Evolutionary conservation across 2,113 vertebrate species (phyloP).

Genomic region (Tachysurus vachellii): DNA sequence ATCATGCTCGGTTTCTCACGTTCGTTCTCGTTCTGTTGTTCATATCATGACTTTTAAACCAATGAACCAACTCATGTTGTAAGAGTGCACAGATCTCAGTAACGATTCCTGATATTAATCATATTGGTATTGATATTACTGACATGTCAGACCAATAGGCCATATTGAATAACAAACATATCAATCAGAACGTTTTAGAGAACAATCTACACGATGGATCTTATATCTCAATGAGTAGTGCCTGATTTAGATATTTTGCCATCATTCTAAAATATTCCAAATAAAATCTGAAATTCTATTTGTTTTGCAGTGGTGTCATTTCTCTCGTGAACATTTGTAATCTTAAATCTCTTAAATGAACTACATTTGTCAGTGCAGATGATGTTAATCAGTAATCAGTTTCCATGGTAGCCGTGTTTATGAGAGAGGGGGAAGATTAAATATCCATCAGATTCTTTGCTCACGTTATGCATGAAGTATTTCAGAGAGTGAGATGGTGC

Average conservation of each 20-base stretch:
- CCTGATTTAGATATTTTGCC: conserved; percentile 68
- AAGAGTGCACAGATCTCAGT: neutral
- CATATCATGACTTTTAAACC: neutral
- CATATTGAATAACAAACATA: conserved; percentile 27
- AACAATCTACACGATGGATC: neutral
- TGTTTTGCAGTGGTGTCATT: conserved; percentile 22
- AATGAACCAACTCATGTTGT: neutral
- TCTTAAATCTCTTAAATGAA: neutral
- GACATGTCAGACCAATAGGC: neutral
- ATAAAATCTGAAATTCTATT: conserved; percentile 62
- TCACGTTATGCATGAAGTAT: conserved; percentile 1
- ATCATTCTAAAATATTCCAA: conserved; percentile 20
- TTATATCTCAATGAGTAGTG: conserved; percentile 62
- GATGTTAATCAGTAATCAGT: conserved; percentile 38
- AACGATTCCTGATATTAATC: neutral
- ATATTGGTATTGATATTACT: conserved; percentile 1
- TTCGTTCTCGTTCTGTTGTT: neutral
- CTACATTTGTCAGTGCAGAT: conserved; percentile 10
- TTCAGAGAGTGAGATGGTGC: neutral
- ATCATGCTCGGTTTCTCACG: neutral
- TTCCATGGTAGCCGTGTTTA: conserved; percentile 54
- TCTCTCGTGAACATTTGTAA: neutral
- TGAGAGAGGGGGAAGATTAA: conserved; percentile 6
- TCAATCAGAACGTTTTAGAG: neutral
- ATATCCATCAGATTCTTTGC: conserved; percentile 42